These are phyloP conservation scores for Sarcophaga variegata DNA, from an alignment of 2,888 invertebrate genomes.

Conservation along the genomic window DNA sequence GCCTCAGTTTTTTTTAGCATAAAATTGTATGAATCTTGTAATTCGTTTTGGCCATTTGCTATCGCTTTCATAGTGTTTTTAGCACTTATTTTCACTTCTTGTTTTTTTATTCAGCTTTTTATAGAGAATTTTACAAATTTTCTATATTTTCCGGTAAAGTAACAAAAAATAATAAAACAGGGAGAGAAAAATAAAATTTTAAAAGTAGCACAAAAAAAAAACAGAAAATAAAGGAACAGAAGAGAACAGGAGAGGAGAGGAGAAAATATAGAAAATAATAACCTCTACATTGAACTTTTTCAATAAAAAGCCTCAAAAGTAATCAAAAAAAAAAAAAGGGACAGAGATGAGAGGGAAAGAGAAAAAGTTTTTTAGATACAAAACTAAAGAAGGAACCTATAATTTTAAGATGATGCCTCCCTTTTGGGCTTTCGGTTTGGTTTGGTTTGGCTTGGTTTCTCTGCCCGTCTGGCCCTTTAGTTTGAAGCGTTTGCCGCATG, in stretches of 20 bases:
- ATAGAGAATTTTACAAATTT: constrained; percentile 25
- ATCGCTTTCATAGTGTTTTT: too few relatives aligned
- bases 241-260: too few relatives aligned
- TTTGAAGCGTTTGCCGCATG: background rate
- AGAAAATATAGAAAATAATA: background rate
- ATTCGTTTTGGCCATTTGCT: too few relatives aligned
- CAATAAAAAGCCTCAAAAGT: constrained; percentile 62
- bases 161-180: background rate
- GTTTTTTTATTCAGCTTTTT: background rate
- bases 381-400: constrained; percentile 56
- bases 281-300: constrained; percentile 59
- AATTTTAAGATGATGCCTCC: constrained; percentile 53
- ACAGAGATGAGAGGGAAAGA: background rate
- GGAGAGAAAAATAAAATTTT: too few relatives aligned
- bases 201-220: too few relatives aligned
- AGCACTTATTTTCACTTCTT: background rate
- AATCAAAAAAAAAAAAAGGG: constrained; percentile 35
- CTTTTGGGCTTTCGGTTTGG: background rate
- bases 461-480: background rate
- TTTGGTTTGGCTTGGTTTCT: background rate
- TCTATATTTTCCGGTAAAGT: background rate
- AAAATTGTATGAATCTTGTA: too few relatives aligned
- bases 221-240: too few relatives aligned
- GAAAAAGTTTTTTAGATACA: constrained; percentile 42
- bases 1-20: too few relatives aligned